These are phyloP conservation scores for Lamprologus speciosus DNA, from an alignment of 2,113 vertebrate genomes.

Conservation along the genomic window DNA sequence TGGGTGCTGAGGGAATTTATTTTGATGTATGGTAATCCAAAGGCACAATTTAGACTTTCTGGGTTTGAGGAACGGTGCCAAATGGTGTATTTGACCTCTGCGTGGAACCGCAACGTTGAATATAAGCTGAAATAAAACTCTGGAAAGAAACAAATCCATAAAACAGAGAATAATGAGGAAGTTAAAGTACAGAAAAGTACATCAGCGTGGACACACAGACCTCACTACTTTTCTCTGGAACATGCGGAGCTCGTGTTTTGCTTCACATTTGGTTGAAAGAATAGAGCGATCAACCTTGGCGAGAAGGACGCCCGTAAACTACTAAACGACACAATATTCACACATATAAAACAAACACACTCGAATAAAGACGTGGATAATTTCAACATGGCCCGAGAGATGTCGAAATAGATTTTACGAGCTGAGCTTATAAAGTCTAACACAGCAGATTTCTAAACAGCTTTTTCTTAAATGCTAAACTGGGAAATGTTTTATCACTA, in stretches of 20 bases:
- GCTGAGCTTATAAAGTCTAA: slow-evolving; percentile 47
- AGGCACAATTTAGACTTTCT: slow-evolving; percentile 61
- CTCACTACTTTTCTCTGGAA: neutral
- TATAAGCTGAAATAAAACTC: slow-evolving; percentile 31
- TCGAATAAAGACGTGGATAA: slow-evolving; percentile 54
- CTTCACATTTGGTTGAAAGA: slow-evolving; percentile 3
- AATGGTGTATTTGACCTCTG: slow-evolving; percentile 51
- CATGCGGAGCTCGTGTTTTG: neutral
- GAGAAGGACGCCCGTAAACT: slow-evolving; percentile 34
- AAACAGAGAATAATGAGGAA: slow-evolving; percentile 36
- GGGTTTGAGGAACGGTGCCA: slow-evolving; percentile 47
- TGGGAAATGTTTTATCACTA: slow-evolving; percentile 57
- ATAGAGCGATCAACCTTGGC: slow-evolving; percentile 29
- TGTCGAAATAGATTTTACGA: slow-evolving; percentile 67
- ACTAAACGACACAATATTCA: slow-evolving; percentile 56
- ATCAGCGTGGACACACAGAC: slow-evolving; percentile 7
- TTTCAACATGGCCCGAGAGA: slow-evolving; percentile 52
- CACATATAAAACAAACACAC: slow-evolving; percentile 63
- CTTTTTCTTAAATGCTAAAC: slow-evolving; percentile 29
- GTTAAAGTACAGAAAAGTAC: neutral
- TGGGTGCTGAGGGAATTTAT: slow-evolving; percentile 52
- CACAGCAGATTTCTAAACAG: slow-evolving; percentile 54
- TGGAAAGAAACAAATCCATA: slow-evolving; percentile 17
- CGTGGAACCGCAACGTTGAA: slow-evolving; percentile 35
- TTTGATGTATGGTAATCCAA: slow-evolving; percentile 65